Conservation (phyloP, 2,888 invertebrate genomes). For the Chalcis sispes region DNA sequence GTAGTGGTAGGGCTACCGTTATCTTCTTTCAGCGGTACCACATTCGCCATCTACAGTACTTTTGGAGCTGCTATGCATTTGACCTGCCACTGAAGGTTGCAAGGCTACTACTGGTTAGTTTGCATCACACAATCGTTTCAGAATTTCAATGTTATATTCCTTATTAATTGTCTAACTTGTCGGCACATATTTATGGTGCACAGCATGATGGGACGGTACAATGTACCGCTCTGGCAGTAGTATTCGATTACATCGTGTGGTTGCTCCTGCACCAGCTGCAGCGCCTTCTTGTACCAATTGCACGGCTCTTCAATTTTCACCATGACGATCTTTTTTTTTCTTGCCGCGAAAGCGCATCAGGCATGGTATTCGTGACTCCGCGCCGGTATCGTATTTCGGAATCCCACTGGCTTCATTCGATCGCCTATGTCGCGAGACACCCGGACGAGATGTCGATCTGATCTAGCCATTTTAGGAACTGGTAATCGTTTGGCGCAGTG, state of each 20-base stretch:
- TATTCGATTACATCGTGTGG: neutral
- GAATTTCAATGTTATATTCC: too few relatives aligned
- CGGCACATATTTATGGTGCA: too few relatives aligned
- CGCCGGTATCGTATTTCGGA: conserved; percentile 30
- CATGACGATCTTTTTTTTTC: neutral
- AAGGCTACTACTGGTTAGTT: neutral
- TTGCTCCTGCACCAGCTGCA: neutral
- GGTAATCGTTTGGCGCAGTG: conserved; percentile 15
- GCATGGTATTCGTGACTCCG: conserved; percentile 18
- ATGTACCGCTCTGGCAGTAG: too few relatives aligned
- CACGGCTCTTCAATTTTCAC: neutral
- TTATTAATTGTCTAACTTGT: too few relatives aligned
- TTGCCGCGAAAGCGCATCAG: neutral
- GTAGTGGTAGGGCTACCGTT: too few relatives aligned
- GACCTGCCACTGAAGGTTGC: too few relatives aligned
- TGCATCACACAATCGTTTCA: too few relatives aligned
- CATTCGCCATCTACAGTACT: too few relatives aligned
- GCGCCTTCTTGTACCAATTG: neutral
- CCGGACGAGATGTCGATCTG: conserved; percentile 26
- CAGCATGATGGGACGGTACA: too few relatives aligned
- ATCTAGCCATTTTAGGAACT: conserved; percentile 9
- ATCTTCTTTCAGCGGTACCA: too few relatives aligned
- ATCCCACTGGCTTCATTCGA: conserved; percentile 34
- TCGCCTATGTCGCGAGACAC: conserved; percentile 32
- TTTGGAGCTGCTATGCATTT: too few relatives aligned